A percentile compares a stretch with the other conserved stretches of the same genome.
phyloP scores from a whole-genome alignment of 2,888 invertebrate species.

The Leptogaster cylindrica region DNA sequence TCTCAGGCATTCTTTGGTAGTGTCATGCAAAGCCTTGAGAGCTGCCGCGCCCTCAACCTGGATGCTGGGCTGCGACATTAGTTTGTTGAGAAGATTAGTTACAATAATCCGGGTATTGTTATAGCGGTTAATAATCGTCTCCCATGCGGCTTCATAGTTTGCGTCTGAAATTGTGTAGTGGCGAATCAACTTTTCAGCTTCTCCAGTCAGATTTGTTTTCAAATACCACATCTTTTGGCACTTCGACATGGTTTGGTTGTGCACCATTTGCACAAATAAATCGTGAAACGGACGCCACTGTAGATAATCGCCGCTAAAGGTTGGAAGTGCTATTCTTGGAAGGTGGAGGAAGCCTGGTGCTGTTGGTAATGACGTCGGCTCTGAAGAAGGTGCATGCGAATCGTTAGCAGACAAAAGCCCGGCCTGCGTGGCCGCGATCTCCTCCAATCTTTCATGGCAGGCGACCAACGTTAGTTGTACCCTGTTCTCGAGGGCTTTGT shows the following conservation, averaged over 20 bases:
- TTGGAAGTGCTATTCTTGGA: no score
- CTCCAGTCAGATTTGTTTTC: constrained; percentile 37
- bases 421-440: no score
- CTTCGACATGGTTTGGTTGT: constrained; percentile 24
- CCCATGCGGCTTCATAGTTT: constrained; percentile 40
- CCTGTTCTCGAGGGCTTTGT: no score
- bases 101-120: constrained; percentile 39
- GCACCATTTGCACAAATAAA: constrained; percentile 34
- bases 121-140: constrained; percentile 34
- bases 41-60: constrained; percentile 11
- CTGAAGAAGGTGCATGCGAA: no score
- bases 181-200: constrained; percentile 36
- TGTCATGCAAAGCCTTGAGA: constrained; percentile 41
- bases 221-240: constrained; percentile 43
- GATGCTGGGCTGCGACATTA: constrained; percentile 30
- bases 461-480: no score
- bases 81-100: constrained; percentile 29
- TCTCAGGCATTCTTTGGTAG: constrained; percentile 21
- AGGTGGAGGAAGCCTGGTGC: no score
- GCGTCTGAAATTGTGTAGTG: constrained; percentile 36
- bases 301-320: neutral
- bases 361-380: no score
- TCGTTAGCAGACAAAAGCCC: no score
- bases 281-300: constrained; percentile 42
- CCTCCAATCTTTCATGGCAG: no score